Conservation (phyloP, 1,140 invertebrate genomes). For the Armadillidium nasatum region DNA sequence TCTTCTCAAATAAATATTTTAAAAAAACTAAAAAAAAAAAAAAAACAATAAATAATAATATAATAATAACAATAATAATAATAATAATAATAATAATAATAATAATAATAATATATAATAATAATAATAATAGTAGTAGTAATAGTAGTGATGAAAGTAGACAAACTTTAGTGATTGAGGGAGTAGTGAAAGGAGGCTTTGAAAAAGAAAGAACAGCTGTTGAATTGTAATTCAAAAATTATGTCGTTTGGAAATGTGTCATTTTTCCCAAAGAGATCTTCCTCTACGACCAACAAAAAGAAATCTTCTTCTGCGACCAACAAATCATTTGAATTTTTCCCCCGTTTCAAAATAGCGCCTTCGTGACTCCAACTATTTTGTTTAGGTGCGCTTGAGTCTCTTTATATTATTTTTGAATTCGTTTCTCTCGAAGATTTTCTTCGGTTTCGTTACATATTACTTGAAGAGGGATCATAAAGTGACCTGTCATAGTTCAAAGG, state of each 20-base stretch:
- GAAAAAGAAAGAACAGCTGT: no score
- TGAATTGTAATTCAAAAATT: not conserved
- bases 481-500: not conserved
- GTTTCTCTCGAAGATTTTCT: not conserved
- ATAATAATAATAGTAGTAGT: no score
- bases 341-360: not conserved
- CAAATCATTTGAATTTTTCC: not conserved
- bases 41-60: no score
- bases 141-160: no score
- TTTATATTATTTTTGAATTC: not conserved
- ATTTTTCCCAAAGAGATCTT: not conserved
- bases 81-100: no score
- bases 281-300: not conserved
- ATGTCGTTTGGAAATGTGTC: constrained; percentile 3
- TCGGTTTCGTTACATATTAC: not conserved
- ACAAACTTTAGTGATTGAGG: no score
- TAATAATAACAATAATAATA: no score
- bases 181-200: no score
- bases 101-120: no score
- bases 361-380: not conserved
- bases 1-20: no score
- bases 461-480: not conserved
- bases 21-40: no score
- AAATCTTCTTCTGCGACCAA: not conserved
- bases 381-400: not conserved